These are phyloP conservation scores for Lacanobia wlatinum DNA, from an alignment of 2,888 invertebrate species.

Conservation along the genomic window DNA sequence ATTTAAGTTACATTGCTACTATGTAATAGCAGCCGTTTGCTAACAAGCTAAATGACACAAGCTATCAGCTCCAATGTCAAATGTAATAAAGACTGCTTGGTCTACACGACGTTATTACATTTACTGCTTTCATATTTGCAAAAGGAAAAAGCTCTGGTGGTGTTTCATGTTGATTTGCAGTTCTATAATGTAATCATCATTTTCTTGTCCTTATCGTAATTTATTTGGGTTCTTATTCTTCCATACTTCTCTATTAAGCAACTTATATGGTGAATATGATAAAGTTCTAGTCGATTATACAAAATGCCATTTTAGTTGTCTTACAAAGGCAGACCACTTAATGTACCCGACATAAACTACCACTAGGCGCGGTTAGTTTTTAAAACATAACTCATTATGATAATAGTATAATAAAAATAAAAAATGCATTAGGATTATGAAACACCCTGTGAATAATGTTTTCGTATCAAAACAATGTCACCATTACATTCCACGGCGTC, in stretches of 20 bases:
- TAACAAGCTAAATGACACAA: conserved; percentile 70
- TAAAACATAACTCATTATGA: too few relatives aligned
- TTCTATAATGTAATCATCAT: neutral
- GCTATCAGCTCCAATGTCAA: conserved; percentile 64
- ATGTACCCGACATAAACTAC: neutral
- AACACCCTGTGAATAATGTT: too few relatives aligned
- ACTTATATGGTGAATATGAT: too few relatives aligned
- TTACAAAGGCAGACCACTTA: too few relatives aligned
- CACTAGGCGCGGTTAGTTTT: too few relatives aligned
- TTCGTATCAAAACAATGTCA: too few relatives aligned
- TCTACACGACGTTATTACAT: conserved; percentile 52
- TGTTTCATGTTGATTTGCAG: neutral
- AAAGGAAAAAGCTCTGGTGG: conserved; percentile 28
- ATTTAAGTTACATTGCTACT: conserved; percentile 78
- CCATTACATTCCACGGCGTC: too few relatives aligned
- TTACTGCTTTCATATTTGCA: conserved; percentile 53
- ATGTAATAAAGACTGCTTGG: conserved; percentile 65
- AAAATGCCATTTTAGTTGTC: too few relatives aligned
- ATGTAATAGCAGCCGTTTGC: conserved; percentile 69
- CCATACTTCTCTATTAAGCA: neutral
- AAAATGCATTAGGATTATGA: too few relatives aligned
- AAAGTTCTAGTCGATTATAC: too few relatives aligned
- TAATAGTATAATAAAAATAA: too few relatives aligned
- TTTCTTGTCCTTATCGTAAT: neutral
- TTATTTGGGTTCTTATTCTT: neutral